Base-by-base conservation (phyloP, 2,888 invertebrate species). In the Limulus polyphemus region DNA sequence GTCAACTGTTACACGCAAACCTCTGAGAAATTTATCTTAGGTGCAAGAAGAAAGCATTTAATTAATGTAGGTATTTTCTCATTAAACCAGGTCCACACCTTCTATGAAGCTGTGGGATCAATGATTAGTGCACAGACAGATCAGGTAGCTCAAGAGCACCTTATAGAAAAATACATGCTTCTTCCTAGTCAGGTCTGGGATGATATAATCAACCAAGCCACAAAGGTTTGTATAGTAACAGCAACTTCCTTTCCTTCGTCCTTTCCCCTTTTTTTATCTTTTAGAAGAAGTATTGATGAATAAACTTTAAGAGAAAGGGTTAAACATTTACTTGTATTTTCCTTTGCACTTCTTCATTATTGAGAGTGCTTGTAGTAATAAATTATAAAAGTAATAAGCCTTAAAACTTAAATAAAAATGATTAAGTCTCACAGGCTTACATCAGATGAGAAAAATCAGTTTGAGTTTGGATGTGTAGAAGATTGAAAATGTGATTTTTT, bases 161-260 rank as follows among this genome's bases (percentile, higher is more conserved):
- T 99, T 51, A 97, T 99, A 74, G 95, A 97, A 74, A 90, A 93
- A 73, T 95, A 98, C 74, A 99, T 99, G 98, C 80, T 86, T 72
- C 81, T 99, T 69, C 99, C 99, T 13, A 99, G 99, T 80, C 90
- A 92, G 80, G 94, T 85, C 48, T 99, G 99, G 99, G 97, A 97
- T 79, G 95, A 95, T 73, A 92, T 98, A 62, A 97, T 99, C 73
- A 89, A 88, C 71, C 90, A 94, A 76, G 98, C 98, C 62, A 90
- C 93, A 55, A 90, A 91, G 77, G 82, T 82, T 73, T 69, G 70
- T 61, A 13, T 47, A 4, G 11, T 9, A 32, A 17, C 48, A 47
- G 14, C 5, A 14, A 59, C 12, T 11, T 46, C 55, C 32, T 49
- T 11, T n/a, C 14, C 51, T 56, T 12, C n/a, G 13, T 16, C 11